Base-by-base conservation (phyloP, 2,113 vertebrate genomes). In the Ibidorhyncha struthersii region DNA sequence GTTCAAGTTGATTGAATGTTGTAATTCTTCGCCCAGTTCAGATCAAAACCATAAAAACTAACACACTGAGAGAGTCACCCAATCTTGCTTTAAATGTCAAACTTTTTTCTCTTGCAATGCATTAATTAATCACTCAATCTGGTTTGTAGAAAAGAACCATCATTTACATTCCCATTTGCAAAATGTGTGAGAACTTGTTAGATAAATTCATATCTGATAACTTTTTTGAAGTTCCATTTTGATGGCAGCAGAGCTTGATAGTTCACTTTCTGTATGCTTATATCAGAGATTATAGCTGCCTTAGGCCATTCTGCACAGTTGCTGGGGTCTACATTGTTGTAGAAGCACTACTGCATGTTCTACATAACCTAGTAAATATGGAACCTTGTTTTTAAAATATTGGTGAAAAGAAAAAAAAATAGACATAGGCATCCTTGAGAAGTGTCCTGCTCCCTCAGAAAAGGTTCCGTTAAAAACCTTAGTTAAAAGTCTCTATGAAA, bases 151-250 rank as follows among this genome's bases (percentile, higher is more conserved):
- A 73, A 72, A 86, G 29, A 96, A 36, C 58, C 53, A 91, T 82
- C 40, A 82, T 93, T 96, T 97, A 91, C 78, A 83, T 88, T 95
- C 62, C 81, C 49, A 87, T 93, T 80, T 96, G 36, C 86, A 91
- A 94, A 87, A 88, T 55, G 40, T 62, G 70, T 82, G 84, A 92
- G 41, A 80, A 13, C 50, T 77, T 88, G 50, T 89, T 83, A 89
- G 41, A 79, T 76, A 90, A 96, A 92, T 93, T 89, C 27, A 52
- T 43, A 25, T 62, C 58, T 38, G 63, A 58, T 76, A 83, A 85
- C 45, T 55, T 84, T 66, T 84, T 71, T 47, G 38, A 81, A 80
- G 38, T 93, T 85, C 59, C 76, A 52, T 86, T 89, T 84, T 74
- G n/a, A 71, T 43, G 77, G 43, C 20, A 58, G 30, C 56, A 55